Evolutionary conservation across 2,113 vertebrate species (phyloP).

Genomic region (Oncorhynchus clarkii): DNA sequence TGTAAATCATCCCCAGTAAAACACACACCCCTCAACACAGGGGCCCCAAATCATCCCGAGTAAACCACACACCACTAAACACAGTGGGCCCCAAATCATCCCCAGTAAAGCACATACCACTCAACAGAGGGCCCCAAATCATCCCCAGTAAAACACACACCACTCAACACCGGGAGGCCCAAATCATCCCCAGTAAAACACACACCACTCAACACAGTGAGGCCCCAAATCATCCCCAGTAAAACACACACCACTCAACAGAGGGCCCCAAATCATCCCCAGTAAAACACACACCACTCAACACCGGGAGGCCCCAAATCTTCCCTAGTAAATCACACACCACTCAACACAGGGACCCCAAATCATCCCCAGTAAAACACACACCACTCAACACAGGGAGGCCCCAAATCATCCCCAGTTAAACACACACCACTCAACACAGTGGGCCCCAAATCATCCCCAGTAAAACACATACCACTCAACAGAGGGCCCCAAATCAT

Average conservation of each 20-base stretch:
- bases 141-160: too few relatives aligned
- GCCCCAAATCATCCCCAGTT: background rate
- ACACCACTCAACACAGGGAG: slow-evolving; percentile 19
- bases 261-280: background rate
- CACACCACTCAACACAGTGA: too few relatives aligned
- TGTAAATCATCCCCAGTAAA: background rate
- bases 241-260: background rate
- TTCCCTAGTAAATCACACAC: background rate
- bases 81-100: background rate
- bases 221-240: background rate
- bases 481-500: background rate
- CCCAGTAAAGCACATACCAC: background rate
- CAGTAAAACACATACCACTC: background rate
- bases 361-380: background rate
- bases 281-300: background rate
- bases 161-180: too few relatives aligned
- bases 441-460: background rate
- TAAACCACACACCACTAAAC: background rate
- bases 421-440: slow-evolving; percentile 23
- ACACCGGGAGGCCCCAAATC: slow-evolving; percentile 9
- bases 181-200: too few relatives aligned
- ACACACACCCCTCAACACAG: slow-evolving; percentile 21
- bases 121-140: slow-evolving; percentile 17
- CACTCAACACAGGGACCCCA: too few relatives aligned
- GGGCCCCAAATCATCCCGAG: background rate